A percentile compares a stretch with the other conserved stretches of the same genome.
Conservation (phyloP, 2,113 vertebrate species). For the Myxocyprinus asiaticus region DNA sequence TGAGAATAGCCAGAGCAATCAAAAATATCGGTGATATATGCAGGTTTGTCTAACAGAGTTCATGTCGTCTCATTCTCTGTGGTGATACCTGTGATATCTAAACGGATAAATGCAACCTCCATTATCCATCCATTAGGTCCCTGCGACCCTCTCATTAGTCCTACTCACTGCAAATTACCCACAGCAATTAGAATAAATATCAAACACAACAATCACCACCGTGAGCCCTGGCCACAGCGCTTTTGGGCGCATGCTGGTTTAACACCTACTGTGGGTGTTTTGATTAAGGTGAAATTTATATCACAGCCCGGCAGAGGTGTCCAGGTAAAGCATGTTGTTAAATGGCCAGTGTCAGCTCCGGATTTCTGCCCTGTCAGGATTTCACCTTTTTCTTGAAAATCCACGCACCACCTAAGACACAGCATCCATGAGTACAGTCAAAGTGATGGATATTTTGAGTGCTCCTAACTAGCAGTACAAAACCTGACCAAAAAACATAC, state of each 20-base stretch:
- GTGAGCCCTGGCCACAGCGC: slow-evolving; percentile 69
- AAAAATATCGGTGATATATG: slow-evolving; percentile 49
- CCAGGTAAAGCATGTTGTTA: slow-evolving; percentile 21
- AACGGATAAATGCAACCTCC: slow-evolving; percentile 75
- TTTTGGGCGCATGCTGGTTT: not conserved
- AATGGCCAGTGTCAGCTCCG: slow-evolving; percentile 20
- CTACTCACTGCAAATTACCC: slow-evolving; percentile 78
- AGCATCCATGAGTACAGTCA: no score
- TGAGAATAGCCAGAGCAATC: slow-evolving; percentile 43
- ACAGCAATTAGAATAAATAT: slow-evolving; percentile 78
- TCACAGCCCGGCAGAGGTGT: not conserved
- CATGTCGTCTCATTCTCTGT: slow-evolving; percentile 51
- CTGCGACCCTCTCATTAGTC: slow-evolving; percentile 77
- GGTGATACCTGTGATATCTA: slow-evolving; percentile 71
- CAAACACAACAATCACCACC: slow-evolving; percentile 68
- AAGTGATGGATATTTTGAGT: no score
- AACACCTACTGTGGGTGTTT: slow-evolving; percentile 46
- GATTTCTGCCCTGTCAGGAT: slow-evolving; percentile 17
- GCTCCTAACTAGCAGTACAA: no score
- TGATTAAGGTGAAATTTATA: slow-evolving; percentile 43
- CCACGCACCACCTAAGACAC: no score
- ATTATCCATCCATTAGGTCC: slow-evolving; percentile 82
- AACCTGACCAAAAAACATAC: no score
- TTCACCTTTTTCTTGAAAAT: not conserved
- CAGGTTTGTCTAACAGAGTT: slow-evolving; percentile 50